Conservation (phyloP, 1,140 invertebrate species). For the Babylonia areolata region DNA sequence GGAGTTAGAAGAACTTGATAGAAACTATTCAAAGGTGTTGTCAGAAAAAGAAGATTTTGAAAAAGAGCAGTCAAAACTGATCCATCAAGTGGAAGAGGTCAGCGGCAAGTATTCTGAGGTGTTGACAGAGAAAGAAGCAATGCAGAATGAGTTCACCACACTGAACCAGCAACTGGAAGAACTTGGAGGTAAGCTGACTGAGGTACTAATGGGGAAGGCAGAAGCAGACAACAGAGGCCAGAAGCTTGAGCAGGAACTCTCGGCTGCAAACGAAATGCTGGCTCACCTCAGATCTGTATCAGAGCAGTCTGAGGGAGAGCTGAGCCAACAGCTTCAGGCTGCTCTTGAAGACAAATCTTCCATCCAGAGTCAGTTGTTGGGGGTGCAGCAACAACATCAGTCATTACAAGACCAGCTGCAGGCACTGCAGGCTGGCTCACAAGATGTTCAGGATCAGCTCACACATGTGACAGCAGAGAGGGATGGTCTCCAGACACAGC, state of each 20-base stretch:
- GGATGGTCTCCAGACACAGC: slow-evolving; percentile 27
- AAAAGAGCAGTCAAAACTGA: slow-evolving; percentile 4
- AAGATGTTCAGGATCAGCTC: not conserved
- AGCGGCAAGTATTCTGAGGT: not conserved
- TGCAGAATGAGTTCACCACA: not conserved
- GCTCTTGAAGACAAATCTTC: slow-evolving; percentile 15
- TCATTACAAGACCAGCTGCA: not conserved
- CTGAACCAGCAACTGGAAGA: slow-evolving; percentile 34
- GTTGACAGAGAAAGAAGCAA: slow-evolving; percentile 15
- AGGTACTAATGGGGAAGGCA: slow-evolving; percentile 4
- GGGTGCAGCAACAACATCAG: not conserved
- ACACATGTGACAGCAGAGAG: not conserved
- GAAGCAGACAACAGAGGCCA: slow-evolving; percentile 26
- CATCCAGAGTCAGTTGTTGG: slow-evolving; percentile 2
- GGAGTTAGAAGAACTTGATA: not conserved
- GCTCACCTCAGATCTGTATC: not conserved
- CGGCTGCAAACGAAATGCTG: not conserved
- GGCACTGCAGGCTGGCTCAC: not conserved
- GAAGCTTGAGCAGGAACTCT: slow-evolving; percentile 24
- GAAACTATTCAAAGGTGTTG: not conserved
- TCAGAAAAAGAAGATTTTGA: slow-evolving; percentile 8
- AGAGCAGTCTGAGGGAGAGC: slow-evolving; percentile 25
- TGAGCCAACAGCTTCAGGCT: slow-evolving; percentile 19
- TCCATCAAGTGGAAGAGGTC: slow-evolving; percentile 24
- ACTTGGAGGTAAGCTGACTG: slow-evolving; percentile 1